These are phyloP conservation scores for Drosophila birchii DNA, from an alignment of 2,888 invertebrate genomes.

Conservation along the genomic window DNA sequence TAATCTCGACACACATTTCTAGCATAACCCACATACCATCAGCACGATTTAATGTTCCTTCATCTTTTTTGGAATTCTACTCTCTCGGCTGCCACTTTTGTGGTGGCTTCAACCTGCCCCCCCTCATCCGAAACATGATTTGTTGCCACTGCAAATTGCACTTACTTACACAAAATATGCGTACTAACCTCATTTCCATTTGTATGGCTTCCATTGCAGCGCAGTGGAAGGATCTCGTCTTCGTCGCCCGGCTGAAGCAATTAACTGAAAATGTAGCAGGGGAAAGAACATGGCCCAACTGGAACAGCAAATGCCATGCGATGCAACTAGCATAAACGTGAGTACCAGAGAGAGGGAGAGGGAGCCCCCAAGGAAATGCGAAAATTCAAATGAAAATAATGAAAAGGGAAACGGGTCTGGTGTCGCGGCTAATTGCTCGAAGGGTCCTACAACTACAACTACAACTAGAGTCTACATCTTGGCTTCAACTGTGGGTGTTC, in stretches of 20 bases:
- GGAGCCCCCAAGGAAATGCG: constrained; percentile 18
- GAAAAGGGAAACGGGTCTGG: constrained; percentile 23
- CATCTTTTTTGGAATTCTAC: not conserved
- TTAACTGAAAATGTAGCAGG: constrained; percentile 78
- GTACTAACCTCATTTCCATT: constrained; percentile 36
- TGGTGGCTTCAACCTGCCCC: not conserved
- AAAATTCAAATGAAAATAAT: constrained; percentile 30
- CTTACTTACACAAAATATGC: constrained; percentile 25
- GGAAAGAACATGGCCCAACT: constrained; percentile 75
- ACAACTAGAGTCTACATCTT: constrained; percentile 21
- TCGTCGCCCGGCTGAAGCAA: constrained; percentile 67
- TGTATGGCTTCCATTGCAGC: constrained; percentile 58
- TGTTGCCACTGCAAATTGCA: constrained; percentile 23
- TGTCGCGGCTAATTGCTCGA: constrained; percentile 66
- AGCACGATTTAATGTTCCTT: not conserved
- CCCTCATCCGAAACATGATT: constrained; percentile 6
- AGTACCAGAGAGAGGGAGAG: constrained; percentile 43
- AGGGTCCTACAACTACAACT: constrained; percentile 6
- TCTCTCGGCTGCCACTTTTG: constrained; percentile 1
- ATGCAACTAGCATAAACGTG: constrained; percentile 77
- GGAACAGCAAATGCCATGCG: constrained; percentile 73
- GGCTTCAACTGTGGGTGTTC: constrained; percentile 3
- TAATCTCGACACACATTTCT: not conserved
- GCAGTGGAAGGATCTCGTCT: constrained; percentile 61
- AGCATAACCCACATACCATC: not conserved